Conservation (phyloP, 1,140 invertebrate species). For the Panulirus ornatus region DNA sequence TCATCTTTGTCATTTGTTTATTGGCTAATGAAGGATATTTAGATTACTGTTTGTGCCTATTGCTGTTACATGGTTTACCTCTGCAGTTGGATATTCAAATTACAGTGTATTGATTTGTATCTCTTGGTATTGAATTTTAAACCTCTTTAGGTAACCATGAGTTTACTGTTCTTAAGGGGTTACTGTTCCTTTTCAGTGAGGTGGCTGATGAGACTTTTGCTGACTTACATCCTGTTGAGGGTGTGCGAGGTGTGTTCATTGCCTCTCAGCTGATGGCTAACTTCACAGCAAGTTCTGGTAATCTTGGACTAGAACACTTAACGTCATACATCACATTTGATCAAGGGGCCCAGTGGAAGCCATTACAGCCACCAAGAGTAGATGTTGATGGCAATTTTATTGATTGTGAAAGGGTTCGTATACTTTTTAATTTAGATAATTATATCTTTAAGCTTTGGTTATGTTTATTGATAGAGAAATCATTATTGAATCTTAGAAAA, state of each 20-base stretch:
- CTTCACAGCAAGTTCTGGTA: constrained; percentile 77
- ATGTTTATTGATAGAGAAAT: too few relatives aligned
- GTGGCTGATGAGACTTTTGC: constrained; percentile 89
- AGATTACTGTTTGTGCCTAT: too few relatives aligned
- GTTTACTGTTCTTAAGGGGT: too few relatives aligned
- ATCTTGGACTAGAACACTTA: constrained; percentile 86
- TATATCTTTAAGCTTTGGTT: too few relatives aligned
- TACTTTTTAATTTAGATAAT: constrained; percentile 9
- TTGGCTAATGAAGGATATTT: too few relatives aligned
- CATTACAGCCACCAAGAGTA: constrained; percentile 83
- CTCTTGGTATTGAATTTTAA: background rate
- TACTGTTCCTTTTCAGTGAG: constrained; percentile 49
- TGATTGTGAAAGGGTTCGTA: constrained; percentile 81
- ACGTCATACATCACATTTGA: constrained; percentile 92
- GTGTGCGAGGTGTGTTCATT: constrained; percentile 92
- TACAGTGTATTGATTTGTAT: too few relatives aligned
- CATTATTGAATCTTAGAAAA: too few relatives aligned
- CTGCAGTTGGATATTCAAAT: too few relatives aligned
- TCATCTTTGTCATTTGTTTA: too few relatives aligned
- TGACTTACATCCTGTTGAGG: constrained; percentile 93
- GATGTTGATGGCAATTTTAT: constrained; percentile 84
- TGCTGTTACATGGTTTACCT: too few relatives aligned
- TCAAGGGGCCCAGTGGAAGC: constrained; percentile 89
- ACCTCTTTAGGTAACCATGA: background rate
- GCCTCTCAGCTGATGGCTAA: constrained; percentile 86